Evolutionary conservation across 2,113 vertebrate species (phyloP).

Genomic region (Chrysemys picta): DNA sequence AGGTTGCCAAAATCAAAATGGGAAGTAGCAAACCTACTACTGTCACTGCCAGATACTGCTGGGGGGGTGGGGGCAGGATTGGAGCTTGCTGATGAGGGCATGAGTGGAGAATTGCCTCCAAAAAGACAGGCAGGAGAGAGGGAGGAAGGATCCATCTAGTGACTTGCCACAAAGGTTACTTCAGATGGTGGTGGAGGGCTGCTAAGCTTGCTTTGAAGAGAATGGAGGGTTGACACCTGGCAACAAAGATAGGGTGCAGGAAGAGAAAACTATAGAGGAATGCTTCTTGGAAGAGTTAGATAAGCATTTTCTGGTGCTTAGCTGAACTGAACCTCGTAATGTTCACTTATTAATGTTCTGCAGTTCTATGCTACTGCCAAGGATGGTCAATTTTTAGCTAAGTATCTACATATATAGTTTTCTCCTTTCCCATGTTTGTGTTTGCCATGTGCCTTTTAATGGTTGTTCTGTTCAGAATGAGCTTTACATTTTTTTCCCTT

Average conservation of each 20-base stretch:
- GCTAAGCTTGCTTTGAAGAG: not conserved
- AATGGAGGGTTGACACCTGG: not conserved
- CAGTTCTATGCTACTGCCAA: not conserved
- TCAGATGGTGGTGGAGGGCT: not conserved
- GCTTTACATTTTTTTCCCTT: constrained; percentile 3
- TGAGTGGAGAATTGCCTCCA: not conserved
- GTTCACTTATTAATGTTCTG: rapidly evolving
- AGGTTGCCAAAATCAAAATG: not conserved
- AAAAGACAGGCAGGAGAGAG: not conserved
- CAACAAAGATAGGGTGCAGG: rapidly evolving
- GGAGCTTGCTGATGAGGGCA: not conserved
- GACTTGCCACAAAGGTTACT: rapidly evolving
- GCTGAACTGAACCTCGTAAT: not conserved
- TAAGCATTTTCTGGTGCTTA: not conserved
- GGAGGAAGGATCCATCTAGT: rapidly evolving
- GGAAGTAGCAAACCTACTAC: not conserved
- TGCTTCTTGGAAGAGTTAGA: not conserved
- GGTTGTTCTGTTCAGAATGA: not conserved
- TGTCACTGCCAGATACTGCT: not conserved
- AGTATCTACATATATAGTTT: not conserved
- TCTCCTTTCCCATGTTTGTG: not conserved
- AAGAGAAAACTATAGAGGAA: not conserved
- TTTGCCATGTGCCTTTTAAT: not conserved
- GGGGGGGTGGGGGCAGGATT: rapidly evolving
- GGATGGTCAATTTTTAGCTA: not conserved